Conservation (phyloP, 2,888 invertebrate genomes). For the Trichogramma evanescens region DNA sequence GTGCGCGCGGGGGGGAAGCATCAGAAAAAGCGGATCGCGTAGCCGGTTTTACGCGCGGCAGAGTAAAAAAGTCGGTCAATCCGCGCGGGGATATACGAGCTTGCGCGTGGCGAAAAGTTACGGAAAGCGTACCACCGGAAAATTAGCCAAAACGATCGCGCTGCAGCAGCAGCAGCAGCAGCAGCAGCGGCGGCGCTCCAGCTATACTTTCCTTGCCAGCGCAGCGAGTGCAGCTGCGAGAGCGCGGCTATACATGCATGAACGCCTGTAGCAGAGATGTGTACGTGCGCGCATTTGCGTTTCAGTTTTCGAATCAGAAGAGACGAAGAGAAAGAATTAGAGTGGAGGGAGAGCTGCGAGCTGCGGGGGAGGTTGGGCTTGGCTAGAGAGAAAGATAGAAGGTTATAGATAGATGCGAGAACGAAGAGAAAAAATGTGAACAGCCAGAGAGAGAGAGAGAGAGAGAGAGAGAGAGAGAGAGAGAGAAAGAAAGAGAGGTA, state of each 20-base stretch:
- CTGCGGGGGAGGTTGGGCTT: background rate
- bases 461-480: background rate
- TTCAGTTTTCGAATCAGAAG: background rate
- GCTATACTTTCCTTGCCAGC: background rate
- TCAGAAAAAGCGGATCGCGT: too few relatives aligned
- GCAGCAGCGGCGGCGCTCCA: background rate
- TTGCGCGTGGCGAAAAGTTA: too few relatives aligned
- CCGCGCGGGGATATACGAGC: too few relatives aligned
- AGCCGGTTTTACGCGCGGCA: too few relatives aligned
- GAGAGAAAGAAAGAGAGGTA: background rate
- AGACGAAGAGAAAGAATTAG: background rate
- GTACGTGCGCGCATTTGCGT: background rate
- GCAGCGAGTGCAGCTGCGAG: background rate
- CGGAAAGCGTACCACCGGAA: too few relatives aligned
- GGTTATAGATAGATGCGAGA: background rate
- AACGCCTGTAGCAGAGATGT: background rate
- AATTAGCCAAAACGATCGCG: too few relatives aligned
- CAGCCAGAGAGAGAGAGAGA: conserved; percentile 7
- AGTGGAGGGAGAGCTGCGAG: background rate
- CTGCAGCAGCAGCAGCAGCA: background rate
- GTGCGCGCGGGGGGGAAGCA: too few relatives aligned
- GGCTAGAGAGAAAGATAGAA: background rate
- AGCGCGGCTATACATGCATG: background rate
- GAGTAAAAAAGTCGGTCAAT: too few relatives aligned
- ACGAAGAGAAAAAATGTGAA: background rate